A percentile compares a stretch with the other conserved stretches of the same genome.
Conservation (phyloP, 2,797 vertebrate genomes). For the Microchirus variegatus region DNA sequence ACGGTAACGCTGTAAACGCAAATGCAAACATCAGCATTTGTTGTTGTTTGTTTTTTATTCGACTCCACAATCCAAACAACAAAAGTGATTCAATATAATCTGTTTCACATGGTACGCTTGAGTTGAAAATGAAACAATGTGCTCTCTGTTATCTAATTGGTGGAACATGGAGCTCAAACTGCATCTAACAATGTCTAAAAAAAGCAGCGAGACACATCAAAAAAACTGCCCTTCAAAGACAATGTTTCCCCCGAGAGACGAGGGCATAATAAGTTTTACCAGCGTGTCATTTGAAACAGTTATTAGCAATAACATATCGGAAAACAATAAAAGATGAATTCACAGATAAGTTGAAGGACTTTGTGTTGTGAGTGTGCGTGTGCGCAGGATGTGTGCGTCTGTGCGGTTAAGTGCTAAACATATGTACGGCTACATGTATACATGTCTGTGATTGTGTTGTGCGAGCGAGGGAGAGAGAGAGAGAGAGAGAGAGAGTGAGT, state of each 20-base stretch:
- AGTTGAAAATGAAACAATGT: constrained; percentile 64
- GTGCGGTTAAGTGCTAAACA: constrained; percentile 4
- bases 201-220: constrained; percentile 59
- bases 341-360: constrained; percentile 52
- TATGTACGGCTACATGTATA: constrained; percentile 4
- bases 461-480: constrained; percentile 4
- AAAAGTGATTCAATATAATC: constrained; percentile 57
- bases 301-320: constrained; percentile 73
- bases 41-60: constrained; percentile 12
- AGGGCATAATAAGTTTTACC: constrained; percentile 66
- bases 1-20: constrained; percentile 29
- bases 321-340: constrained; percentile 66
- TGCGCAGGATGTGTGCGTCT: constrained; percentile 3
- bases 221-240: constrained; percentile 64
- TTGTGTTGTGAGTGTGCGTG: constrained; percentile 1
- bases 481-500: constrained; percentile 16
- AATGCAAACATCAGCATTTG: constrained; percentile 26
- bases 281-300: constrained; percentile 61
- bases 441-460: constrained; percentile 8
- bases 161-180: constrained; percentile 68
- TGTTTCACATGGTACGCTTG: constrained; percentile 61
- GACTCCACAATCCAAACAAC: constrained; percentile 47
- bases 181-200: constrained; percentile 63
- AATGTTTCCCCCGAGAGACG: constrained; percentile 46
- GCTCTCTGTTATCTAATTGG: constrained; percentile 66